phyloP scores from a whole-genome alignment of 2,113 vertebrate genomes.

The Cyanistes caeruleus region DNA sequence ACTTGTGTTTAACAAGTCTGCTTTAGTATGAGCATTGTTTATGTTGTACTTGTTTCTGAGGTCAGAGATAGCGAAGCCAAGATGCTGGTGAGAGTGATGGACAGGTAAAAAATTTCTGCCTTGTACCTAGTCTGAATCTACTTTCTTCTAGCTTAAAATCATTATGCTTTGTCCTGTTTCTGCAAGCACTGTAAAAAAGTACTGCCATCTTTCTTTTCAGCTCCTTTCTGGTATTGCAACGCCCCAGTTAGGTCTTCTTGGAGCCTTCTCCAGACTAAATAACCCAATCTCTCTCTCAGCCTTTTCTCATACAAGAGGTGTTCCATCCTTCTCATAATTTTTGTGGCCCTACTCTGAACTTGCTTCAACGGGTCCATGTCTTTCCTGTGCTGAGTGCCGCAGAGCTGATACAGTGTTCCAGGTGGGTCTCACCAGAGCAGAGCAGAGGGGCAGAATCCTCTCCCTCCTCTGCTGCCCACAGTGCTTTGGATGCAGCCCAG shows the following conservation, averaged over 20 bases:
- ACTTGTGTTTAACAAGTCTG: background rate
- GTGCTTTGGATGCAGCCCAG: background rate
- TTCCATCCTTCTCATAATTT: background rate
- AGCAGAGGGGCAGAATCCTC: background rate
- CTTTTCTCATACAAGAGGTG: background rate
- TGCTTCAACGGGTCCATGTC: background rate
- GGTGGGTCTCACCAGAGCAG: background rate
- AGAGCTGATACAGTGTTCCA: background rate
- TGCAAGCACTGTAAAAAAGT: background rate
- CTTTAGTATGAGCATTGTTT: background rate
- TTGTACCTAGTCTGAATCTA: background rate
- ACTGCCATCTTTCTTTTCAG: fast-evolving
- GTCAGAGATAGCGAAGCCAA: background rate
- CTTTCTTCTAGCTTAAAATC: background rate
- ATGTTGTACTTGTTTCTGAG: background rate
- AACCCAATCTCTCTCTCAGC: background rate
- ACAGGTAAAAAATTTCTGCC: background rate
- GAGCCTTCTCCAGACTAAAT: background rate
- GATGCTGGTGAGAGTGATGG: background rate
- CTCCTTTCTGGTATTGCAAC: background rate
- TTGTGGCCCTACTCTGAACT: background rate
- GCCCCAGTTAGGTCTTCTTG: background rate
- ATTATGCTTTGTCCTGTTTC: background rate
- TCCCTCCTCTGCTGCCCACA: fast-evolving
- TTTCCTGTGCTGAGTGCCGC: fast-evolving